Conservation (phyloP, 2,888 invertebrate genomes). For the Xestobium rufovillosum region DNA sequence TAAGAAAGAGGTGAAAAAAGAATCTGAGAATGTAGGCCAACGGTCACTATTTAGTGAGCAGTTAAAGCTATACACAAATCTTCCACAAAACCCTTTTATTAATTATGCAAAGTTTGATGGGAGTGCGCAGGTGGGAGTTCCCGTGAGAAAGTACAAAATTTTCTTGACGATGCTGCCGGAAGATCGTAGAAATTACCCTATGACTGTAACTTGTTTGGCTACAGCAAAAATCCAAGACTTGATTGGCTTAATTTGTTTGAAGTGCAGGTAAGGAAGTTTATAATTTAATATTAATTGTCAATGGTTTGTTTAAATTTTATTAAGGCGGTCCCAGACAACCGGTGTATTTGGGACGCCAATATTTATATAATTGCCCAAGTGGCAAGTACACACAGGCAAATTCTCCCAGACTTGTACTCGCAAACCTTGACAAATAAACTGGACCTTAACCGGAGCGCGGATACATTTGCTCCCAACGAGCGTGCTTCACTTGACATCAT, state of each 20-base stretch:
- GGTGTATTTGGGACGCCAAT: too few species aligned
- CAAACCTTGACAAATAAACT: too few species aligned
- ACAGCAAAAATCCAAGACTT: slow-evolving; percentile 84
- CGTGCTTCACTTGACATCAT: too few species aligned
- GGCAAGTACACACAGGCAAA: too few species aligned
- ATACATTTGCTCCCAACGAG: too few species aligned
- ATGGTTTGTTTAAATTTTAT: too few species aligned
- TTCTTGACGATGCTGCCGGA: slow-evolving; percentile 82
- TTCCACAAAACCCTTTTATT: slow-evolving; percentile 79
- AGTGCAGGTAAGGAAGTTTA: slow-evolving; percentile 54
- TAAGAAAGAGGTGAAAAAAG: slow-evolving; percentile 41
- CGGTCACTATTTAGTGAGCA: slow-evolving; percentile 67
- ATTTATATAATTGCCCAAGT: too few species aligned
- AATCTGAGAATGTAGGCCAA: slow-evolving; percentile 25
- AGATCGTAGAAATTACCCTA: slow-evolving; percentile 74
- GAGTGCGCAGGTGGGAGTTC: slow-evolving; percentile 68
- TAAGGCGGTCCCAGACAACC: too few species aligned
- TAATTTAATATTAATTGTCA: too few species aligned
- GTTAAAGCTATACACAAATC: slow-evolving; percentile 65
- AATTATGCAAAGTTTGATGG: slow-evolving; percentile 91
- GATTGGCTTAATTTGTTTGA: slow-evolving; percentile 87
- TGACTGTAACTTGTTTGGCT: slow-evolving; percentile 72
- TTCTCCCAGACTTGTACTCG: too few species aligned
- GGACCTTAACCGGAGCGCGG: too few species aligned
- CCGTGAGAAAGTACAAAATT: slow-evolving; percentile 79